Percentiles rank a stretch among this genome's conserved stretches.
phyloP scores from a whole-genome alignment of 2,113 vertebrate species.

The Panthera tigris region DNA sequence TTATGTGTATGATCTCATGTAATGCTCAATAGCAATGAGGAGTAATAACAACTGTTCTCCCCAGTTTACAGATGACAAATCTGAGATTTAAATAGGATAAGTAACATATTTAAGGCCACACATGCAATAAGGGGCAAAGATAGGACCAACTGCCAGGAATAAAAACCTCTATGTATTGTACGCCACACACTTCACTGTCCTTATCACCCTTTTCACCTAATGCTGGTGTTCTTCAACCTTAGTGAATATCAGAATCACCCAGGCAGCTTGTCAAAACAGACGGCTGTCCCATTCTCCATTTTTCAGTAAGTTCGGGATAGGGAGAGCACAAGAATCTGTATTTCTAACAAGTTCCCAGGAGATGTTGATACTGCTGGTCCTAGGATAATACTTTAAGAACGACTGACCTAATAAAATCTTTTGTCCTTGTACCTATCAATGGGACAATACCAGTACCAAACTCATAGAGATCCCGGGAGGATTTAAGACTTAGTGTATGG shows the following conservation, averaged over 20 bases:
- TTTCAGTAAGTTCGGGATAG: background rate
- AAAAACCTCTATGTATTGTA: background rate
- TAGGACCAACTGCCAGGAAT: background rate
- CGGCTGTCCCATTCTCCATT: background rate
- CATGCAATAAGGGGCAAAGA: background rate
- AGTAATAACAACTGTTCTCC: background rate
- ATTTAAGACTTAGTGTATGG: background rate
- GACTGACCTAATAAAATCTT: background rate
- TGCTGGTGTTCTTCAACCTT: background rate
- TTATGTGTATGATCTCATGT: background rate
- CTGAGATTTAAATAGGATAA: background rate
- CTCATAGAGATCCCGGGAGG: fast-evolving
- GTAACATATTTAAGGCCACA: background rate
- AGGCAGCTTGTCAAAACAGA: background rate
- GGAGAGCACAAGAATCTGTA: background rate
- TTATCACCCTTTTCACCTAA: background rate
- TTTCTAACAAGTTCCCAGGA: background rate
- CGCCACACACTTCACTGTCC: fast-evolving
- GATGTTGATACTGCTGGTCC: background rate
- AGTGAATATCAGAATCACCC: background rate
- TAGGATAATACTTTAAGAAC: background rate
- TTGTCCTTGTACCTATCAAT: background rate
- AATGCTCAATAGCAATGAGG: background rate
- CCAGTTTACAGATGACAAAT: background rate
- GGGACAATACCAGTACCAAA: background rate